A percentile compares a stretch with the other conserved stretches of the same genome.
These are phyloP conservation scores for Oreohelix idahoensis DNA, from an alignment of 1,140 invertebrate species.

Conservation along the genomic window DNA sequence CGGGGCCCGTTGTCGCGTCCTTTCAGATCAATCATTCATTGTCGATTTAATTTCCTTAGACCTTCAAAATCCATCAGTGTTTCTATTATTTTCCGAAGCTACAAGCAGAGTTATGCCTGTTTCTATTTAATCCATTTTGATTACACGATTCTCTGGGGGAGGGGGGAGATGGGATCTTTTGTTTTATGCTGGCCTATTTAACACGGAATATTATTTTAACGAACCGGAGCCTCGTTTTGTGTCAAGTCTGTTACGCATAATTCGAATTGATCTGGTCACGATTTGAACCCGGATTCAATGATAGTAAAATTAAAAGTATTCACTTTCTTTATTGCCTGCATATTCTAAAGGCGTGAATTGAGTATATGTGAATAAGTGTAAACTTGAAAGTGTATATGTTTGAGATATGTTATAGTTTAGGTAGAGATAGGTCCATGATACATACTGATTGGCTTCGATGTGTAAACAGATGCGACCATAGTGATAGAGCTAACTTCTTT, in stretches of 20 bases:
- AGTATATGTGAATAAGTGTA: not conserved
- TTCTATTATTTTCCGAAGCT: not conserved
- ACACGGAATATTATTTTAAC: conserved; percentile 1
- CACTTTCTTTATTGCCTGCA: not conserved
- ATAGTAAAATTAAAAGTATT: not conserved
- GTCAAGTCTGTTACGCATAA: not conserved
- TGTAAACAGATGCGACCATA: too few relatives aligned
- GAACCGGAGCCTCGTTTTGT: not conserved
- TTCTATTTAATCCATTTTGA: not conserved
- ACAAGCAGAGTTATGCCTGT: not conserved
- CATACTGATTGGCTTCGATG: not conserved
- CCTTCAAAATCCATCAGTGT: not conserved
- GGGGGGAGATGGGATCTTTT: not conserved
- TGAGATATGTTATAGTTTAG: not conserved
- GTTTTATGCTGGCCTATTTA: not conserved
- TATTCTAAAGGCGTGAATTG: not conserved
- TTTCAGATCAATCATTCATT: not conserved
- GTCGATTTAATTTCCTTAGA: not conserved
- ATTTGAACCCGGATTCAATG: not conserved
- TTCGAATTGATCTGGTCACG: not conserved
- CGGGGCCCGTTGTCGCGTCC: not conserved
- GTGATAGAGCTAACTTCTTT: too few relatives aligned
- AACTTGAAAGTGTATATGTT: not conserved
- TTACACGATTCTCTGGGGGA: not conserved
- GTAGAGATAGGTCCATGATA: not conserved